Conservation (phyloP, 2,797 vertebrate species). For the Poecilia gillii region DNA sequence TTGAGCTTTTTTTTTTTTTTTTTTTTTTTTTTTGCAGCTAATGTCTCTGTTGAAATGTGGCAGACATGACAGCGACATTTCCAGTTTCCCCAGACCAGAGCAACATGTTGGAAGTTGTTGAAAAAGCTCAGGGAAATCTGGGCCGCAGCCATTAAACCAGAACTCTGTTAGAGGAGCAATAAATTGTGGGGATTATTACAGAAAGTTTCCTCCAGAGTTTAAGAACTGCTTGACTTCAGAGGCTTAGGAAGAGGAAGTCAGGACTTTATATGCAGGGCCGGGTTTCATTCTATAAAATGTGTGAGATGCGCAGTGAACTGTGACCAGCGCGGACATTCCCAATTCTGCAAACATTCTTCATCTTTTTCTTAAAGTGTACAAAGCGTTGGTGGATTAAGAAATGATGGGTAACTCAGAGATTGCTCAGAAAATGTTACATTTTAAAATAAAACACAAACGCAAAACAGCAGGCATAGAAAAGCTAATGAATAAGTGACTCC, state of each 20-base stretch:
- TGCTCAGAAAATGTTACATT: background rate
- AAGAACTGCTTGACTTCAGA: slow-evolving; percentile 7
- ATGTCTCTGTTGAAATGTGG: slow-evolving; percentile 57
- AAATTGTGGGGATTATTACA: slow-evolving; percentile 53
- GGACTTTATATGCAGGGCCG: slow-evolving; percentile 22
- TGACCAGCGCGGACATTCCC: slow-evolving; percentile 10
- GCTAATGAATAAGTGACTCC: background rate
- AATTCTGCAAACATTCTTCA: slow-evolving; percentile 52
- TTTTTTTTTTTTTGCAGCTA: slow-evolving; percentile 40
- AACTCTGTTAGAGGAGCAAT: slow-evolving; percentile 59
- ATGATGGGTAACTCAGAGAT: background rate
- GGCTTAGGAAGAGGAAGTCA: slow-evolving; percentile 28
- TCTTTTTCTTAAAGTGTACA: background rate
- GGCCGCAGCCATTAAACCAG: slow-evolving; percentile 60
- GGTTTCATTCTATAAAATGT: slow-evolving; percentile 14
- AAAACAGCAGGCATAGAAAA: background rate
- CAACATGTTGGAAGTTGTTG: slow-evolving; percentile 48
- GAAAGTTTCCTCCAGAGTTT: slow-evolving; percentile 45
- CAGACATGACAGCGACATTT: slow-evolving; percentile 54
- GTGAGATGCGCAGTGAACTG: slow-evolving; percentile 11
- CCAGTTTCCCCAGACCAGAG: slow-evolving; percentile 31
- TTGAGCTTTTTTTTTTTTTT: slow-evolving; percentile 29
- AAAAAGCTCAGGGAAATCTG: slow-evolving; percentile 58
- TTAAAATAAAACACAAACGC: background rate
- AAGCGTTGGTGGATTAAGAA: slow-evolving; percentile 10